These are phyloP conservation scores for Oreortyx pictus DNA, from an alignment of 2,797 vertebrate genomes.

Conservation along the genomic window DNA sequence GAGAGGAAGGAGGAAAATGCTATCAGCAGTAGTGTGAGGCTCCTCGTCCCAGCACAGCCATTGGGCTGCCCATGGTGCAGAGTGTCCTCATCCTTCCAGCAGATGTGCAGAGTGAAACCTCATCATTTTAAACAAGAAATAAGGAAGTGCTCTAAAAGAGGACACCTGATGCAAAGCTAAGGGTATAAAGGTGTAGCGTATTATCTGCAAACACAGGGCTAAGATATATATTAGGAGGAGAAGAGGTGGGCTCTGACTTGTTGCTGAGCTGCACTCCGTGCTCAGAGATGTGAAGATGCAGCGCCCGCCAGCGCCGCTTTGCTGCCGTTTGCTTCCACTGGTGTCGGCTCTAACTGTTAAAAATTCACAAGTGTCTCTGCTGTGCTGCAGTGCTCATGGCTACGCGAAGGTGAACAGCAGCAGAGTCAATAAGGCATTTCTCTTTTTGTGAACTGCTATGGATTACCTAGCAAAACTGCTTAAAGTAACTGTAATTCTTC, in stretches of 20 bases:
- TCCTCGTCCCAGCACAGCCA: too few relatives aligned
- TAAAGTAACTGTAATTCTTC: neutral
- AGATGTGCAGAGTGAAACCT: too few relatives aligned
- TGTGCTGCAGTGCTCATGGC: neutral
- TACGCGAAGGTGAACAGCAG: neutral
- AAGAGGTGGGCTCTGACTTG: too few relatives aligned
- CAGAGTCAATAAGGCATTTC: neutral
- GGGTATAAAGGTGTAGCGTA: too few relatives aligned
- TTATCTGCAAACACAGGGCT: too few relatives aligned
- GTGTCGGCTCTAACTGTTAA: neutral
- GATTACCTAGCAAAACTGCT: neutral
- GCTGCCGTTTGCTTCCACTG: neutral
- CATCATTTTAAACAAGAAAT: too few relatives aligned
- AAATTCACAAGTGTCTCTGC: neutral
- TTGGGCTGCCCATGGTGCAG: too few relatives aligned
- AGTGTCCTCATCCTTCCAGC: too few relatives aligned
- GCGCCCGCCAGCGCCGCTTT: neutral
- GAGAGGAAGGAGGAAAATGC: neutral
- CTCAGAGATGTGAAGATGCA: neutral
- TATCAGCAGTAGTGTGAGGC: rapidly evolving
- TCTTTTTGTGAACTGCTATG: neutral
- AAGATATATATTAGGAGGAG: too few relatives aligned
- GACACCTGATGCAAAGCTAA: too few relatives aligned
- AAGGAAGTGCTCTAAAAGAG: too few relatives aligned
- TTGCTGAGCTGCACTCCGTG: neutral